Base-by-base conservation (phyloP, 2,888 invertebrate genomes). In the Heteromyza rotundicornis region DNA sequence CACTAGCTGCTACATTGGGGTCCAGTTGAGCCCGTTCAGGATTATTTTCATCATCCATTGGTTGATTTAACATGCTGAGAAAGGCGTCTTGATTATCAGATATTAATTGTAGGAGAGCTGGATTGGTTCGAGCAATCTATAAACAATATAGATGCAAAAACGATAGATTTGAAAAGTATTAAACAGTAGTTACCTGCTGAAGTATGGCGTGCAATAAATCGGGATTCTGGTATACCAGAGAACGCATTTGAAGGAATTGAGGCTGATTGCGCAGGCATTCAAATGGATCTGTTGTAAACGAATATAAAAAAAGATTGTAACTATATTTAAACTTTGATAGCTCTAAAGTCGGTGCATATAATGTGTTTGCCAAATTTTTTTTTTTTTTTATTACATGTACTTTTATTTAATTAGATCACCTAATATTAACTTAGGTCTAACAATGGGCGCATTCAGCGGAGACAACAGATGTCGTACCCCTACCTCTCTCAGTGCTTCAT, bases 211-310 rank as follows among this genome's bases (percentile, higher is more conserved):
- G 96, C 74, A 98, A 85, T 72, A 98, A 87, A 75, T 92, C 91
- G 5, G 99, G 99, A 83, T 97, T 96, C 82, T 94, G 92, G 81
- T 96, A 96, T 70, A 99, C 93, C 57, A 94, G 90, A 64, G 89
- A 87, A 67, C 98, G 89, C 95, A 99, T 97, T 85, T 97, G 96
- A 80, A 95, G 94, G 84, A 99, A 98, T 84, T 98, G 98, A 36
- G 98, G 98, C 80, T 96, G 96, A 73, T 88, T 89, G 64, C 96
- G 89, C 67, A 99, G 86, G 84, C 97, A 97, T 52, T 92, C 94
- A 73, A 98, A 85, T 1, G 96, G 94, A 80, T 96, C 94, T n/a
- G n/a, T n/a, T n/a, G n/a, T n/a, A n/a, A n/a, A n/a, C n/a, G n/a
- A n/a, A n/a, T n/a, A n/a, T n/a, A n/a, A n/a, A n/a, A n/a, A n/a